Evolutionary conservation across 2,113 vertebrate species (phyloP), one percentile per base, ranked within the genome.

Genomic region (Chaenogobius annularis): DNA sequence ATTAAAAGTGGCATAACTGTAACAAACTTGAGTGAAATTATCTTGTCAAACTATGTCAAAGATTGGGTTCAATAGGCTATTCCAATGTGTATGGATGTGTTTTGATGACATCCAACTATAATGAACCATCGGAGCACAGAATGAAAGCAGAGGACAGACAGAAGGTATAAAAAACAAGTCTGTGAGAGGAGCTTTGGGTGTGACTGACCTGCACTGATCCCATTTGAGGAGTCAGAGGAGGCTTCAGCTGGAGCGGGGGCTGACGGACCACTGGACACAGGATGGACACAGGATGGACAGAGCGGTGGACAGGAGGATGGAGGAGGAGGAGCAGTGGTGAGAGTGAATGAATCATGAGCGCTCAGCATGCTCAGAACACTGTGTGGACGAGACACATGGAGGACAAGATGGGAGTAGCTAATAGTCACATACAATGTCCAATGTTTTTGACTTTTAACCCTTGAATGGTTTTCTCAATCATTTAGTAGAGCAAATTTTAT

Each of bases 121-220:
- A 52, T 52, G 48, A 10, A 54, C n/a, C 19, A 54, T 17, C 47
- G 5, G 15, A 50, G 5, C 14, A 65, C 0, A 31, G 46, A 48
- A 10, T 50, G 2, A 26, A 0, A 26, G 9, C 11, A 20, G 31
- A 66, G 69, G 35, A 23, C 10, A 77, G 26, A 73, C 15, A 67
- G 26, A 70, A 26, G 63, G 50, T 10, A 3, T 17, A 7, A 7
- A 50, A 50, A 50, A 55, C 62, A 47, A 62, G 31, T 50, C 75
- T 54, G 69, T 70, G 77, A 77, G 85, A 73, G 62, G 71, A 70
- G 70, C 59, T 56, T 9, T 54, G 50, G 56, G 54, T 65, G 66
- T 52, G 73, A 92, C 91, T 93, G 90, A 94, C 92, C 93, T 92
- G 90, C 62, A 79, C 80, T 82, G 80, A 83, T 83, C 88, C 26